Base-by-base conservation (phyloP, 1,140 invertebrate species). In the Cyclina sinensis region DNA sequence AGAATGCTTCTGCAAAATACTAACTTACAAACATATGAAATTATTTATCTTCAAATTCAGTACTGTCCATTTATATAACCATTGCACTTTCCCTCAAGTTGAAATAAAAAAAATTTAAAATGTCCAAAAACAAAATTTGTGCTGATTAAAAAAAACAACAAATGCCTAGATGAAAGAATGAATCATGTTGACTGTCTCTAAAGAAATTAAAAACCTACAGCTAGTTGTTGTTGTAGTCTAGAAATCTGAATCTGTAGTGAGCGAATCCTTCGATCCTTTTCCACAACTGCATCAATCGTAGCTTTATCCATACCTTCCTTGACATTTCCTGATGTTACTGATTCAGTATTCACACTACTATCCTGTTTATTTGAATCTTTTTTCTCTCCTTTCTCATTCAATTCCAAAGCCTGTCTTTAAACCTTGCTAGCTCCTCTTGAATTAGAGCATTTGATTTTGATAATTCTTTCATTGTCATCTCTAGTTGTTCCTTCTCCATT, bases 401-500 rank as follows among this genome's bases (percentile, higher is more conserved):
- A n/a, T 62, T 86, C 59, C 27, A 89, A 46, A 30, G 80, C 57
- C 21, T 87, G 65, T 46, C 82, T 62, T 70, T n/a, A n/a, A 89
- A 62, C 14, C 76, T 62, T 24, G 80, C 59, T 51, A 91, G 65
- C 59, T 91, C 86, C 57, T 93, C 91, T 46, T 94, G 90, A 48
- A 94, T 57, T 9, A 92, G 57, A n/a, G 92, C 92, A 86, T 94
- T 93, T 76, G 89, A 91, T 48, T 91, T 92, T 16, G 91, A 92
- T 37, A 93, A 81, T 82, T 93, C 92, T 30, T 90, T 80, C 54
- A 92, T 90, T 43, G 91, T 92, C 82, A 92, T 81, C 80, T 94
- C 92, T 59, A 93, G 87, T 54, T 93, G 92, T 46, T 93, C 92
- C 35, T 92, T 93, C 68, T 94, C 92, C 35, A 90, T 90, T 0